Base-by-base conservation (phyloP, 1,140 invertebrate genomes). In the Charaxes varanes region DNA sequence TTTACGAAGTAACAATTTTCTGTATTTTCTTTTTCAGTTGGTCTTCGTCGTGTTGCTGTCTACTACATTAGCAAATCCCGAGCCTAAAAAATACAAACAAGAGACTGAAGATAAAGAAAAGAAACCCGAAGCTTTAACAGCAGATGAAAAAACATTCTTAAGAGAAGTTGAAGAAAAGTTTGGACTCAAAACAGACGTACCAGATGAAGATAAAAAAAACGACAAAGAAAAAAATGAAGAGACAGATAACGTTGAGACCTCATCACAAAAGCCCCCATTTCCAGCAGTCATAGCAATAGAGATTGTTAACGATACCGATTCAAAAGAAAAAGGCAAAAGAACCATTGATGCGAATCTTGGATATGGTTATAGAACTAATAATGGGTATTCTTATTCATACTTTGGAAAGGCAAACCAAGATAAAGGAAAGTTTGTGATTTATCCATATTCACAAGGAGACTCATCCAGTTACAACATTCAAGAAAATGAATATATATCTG, bases 391-490 rank as follows among this genome's bases (percentile, higher is more conserved):
- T 32, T 85, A 86, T 45, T 74, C 68, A 5, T 83, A 85, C 37
- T 85, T 83, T 35, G 77, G 80, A 16, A 83, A 84, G 59, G 55
- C 69, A 11, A 58, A 58, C 6, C 67, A 81, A 53, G 69, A 79
- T 28, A 79, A 83, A 57, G 85, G 85, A 19, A 87, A 85, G 55
- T 87, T 86, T 46, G 80, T 87, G 73, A 72, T 87, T 30, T 88
- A 88, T 57, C 87, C 87, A 19, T 88, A 88, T 47, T 88, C 86
- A 2, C 87, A 88, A 65, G 73, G 86, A 44, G 86, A 88, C 49
- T 85, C 85, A 14, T 17, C 60, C 3, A 32, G 19, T 42, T 26
- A 62, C 12, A 62, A 41, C 19, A 33, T 41, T 10, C 44, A 62
- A 11, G 30, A 27, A 12, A 30, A 35, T 17, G 47, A 50, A 24